Evolutionary conservation across 2,888 invertebrate genomes (phyloP), one percentile per base, ranked within the genome.

Genomic region (Acanthosepion pharaonis): DNA sequence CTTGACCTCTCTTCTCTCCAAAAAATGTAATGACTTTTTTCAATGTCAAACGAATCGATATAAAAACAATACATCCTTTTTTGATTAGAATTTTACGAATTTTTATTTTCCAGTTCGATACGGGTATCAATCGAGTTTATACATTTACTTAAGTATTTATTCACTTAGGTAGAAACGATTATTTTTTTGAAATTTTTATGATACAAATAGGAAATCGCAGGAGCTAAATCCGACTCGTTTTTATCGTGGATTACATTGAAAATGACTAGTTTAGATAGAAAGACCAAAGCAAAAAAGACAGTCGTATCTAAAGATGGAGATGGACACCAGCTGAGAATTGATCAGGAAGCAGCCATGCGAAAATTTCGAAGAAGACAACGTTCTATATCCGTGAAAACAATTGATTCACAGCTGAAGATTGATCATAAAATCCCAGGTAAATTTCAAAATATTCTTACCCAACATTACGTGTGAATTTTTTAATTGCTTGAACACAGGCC

Each of bases 351-450:
- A 51, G 49, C 93, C 5, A 93, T 93, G 93, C 93, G 93, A 93
- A 93, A 93, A 53, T 93, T 93, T 93, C 93, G 93, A 33, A 93
- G 51, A 53, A 93, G 53, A n/a, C 93, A 93, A 51, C 93, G 93
- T 28, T 93, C 93, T 33, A 49, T 93, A 28, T 51, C 93, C 23
- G 93, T 51, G 18, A 49, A 93, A 28, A 93, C 53, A 48, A 93
- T 53, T 53, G 53, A 93, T 49, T 53, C 93, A 93, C 42, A 93
- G 51, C 49, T 18, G 53, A 53, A 49, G 48, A 42, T 48, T 42
- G 48, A 92, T 49, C 23, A 92, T 28, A 92, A 92, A 51, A 53
- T 93, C 53, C 51, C 93, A n/a, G 93, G 93, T 93, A 93, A 93
- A 51, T 93, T 51, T 15, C 42, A 42, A 42, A 42, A 42, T 42